A percentile compares a stretch with the other conserved stretches of the same genome.
phyloP scores from a whole-genome alignment of 2,797 vertebrate species.

The Acipenser ruthenus region DNA sequence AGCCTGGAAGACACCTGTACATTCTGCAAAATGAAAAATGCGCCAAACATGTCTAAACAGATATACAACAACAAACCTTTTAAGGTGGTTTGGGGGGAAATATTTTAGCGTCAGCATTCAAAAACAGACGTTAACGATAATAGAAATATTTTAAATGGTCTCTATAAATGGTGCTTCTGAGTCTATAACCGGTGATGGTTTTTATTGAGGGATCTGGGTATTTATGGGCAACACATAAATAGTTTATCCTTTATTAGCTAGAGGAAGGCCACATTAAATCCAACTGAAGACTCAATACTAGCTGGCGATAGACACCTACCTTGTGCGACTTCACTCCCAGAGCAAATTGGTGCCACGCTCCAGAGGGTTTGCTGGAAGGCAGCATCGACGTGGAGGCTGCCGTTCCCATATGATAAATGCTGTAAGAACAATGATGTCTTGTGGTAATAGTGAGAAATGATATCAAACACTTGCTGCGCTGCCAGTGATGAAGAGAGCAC shows the following conservation, averaged over 20 bases:
- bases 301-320: slow-evolving; percentile 51
- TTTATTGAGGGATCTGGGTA: no score
- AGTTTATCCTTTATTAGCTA: not conserved
- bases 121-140: no score
- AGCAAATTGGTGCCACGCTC: slow-evolving; percentile 92
- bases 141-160: no score
- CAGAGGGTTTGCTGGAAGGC: slow-evolving; percentile 94
- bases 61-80: no score
- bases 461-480: not conserved
- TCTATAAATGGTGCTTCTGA: no score
- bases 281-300: not conserved
- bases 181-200: no score
- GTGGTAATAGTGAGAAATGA: slow-evolving; percentile 14
- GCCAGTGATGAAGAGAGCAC: not conserved
- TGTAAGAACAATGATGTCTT: slow-evolving; percentile 34
- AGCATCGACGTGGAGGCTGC: slow-evolving; percentile 82
- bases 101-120: no score
- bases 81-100: no score
- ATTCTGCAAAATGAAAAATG: no score
- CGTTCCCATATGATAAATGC: slow-evolving; percentile 85
- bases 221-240: not conserved
- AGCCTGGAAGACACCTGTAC: no score
- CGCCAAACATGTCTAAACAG: no score
- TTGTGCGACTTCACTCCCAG: slow-evolving; percentile 91
- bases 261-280: not conserved